These are phyloP conservation scores for Ardeotis arabs DNA, from an alignment of 2,113 vertebrate species.

Conservation along the genomic window DNA sequence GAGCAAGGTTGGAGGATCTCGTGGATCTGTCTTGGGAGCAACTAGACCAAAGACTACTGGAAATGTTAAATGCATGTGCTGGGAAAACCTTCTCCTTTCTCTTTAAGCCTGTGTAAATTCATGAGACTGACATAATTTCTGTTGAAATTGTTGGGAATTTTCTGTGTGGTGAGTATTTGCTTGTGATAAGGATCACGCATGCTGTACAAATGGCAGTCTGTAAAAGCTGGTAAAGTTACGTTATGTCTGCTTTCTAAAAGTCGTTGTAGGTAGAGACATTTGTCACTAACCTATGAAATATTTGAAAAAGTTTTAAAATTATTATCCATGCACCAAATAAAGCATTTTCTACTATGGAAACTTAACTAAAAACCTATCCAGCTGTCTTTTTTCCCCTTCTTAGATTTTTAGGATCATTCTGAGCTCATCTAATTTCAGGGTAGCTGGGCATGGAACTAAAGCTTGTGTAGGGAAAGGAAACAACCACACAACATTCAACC, in stretches of 20 bases:
- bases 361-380: neutral
- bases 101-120: neutral
- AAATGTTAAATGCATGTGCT: neutral
- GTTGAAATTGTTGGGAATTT: neutral
- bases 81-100: neutral
- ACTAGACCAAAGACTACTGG: neutral
- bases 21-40: neutral
- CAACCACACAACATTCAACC: neutral
- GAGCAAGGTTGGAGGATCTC: neutral
- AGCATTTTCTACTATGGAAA: neutral
- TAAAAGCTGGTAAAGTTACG: neutral
- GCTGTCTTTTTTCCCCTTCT: neutral
- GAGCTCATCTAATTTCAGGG: neutral
- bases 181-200: neutral
- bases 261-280: neutral
- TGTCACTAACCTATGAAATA: neutral
- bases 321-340: neutral
- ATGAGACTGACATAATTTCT: neutral
- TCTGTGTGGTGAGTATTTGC: neutral
- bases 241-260: neutral
- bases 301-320: neutral
- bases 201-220: neutral
- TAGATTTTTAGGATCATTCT: neutral
- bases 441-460: neutral
- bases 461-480: neutral